Conservation (phyloP, 2,888 invertebrate species). For the Rhagium mordax region DNA sequence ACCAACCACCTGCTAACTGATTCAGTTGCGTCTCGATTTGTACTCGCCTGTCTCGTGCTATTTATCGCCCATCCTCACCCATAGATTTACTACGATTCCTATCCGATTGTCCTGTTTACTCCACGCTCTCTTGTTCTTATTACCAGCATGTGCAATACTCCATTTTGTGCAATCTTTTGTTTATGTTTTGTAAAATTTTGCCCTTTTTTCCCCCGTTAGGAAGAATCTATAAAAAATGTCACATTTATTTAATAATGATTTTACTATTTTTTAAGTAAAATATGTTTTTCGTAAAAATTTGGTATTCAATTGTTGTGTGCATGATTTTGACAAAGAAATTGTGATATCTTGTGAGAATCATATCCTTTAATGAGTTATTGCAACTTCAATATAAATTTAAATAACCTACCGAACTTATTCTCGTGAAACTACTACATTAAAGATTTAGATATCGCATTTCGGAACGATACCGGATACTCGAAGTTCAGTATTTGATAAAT, state of each 20-base stretch:
- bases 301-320: too few species aligned
- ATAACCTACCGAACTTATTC: neutral
- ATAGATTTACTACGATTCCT: constrained; percentile 43
- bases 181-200: too few species aligned
- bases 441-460: constrained; percentile 37
- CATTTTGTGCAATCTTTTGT: too few species aligned
- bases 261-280: too few species aligned
- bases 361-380: neutral
- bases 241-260: too few species aligned
- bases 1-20: constrained; percentile 61
- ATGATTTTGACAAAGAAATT: too few species aligned
- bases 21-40: constrained; percentile 61
- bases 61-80: constrained; percentile 56
- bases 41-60: constrained; percentile 58
- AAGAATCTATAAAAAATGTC: too few species aligned
- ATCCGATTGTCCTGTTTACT: constrained; percentile 15
- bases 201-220: too few species aligned
- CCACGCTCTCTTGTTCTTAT: constrained; percentile 6
- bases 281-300: too few species aligned
- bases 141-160: neutral
- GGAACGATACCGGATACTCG: constrained; percentile 61
- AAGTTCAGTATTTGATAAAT: constrained; percentile 63
- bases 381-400: neutral
- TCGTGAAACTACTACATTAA: neutral
- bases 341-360: too few species aligned